A percentile compares a stretch with the other conserved stretches of the same genome.
Conservation (phyloP, 2,113 vertebrate genomes). For the Beaufortia kweichowensis region DNA sequence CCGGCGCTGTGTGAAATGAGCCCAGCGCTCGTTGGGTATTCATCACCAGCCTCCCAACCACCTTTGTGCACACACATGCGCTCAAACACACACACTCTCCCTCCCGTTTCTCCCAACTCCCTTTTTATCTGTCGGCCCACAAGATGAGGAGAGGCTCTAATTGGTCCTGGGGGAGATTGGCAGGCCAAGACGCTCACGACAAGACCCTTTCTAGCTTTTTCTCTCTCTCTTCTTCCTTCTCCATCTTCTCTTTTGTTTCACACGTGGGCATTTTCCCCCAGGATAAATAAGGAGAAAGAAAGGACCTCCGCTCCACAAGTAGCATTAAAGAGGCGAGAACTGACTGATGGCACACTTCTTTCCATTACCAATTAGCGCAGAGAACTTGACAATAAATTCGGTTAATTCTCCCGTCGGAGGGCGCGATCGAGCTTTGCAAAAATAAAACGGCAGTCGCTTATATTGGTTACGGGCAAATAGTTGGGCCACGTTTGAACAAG, state of each 20-base stretch:
- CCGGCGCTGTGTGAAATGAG: slow-evolving; percentile 76
- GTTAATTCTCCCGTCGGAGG: slow-evolving; percentile 32
- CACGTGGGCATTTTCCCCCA: slow-evolving; percentile 84
- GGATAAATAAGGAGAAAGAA: slow-evolving; percentile 81
- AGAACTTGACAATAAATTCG: slow-evolving; percentile 35
- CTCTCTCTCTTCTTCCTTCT: slow-evolving; percentile 43
- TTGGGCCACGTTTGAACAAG: slow-evolving; percentile 15
- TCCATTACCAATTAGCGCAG: slow-evolving; percentile 52
- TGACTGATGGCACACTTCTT: slow-evolving; percentile 56
- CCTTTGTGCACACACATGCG: slow-evolving; percentile 54
- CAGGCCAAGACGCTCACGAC: slow-evolving; percentile 85
- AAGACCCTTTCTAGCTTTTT: slow-evolving; percentile 65
- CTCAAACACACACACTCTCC: slow-evolving; percentile 31
- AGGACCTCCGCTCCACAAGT: slow-evolving; percentile 75
- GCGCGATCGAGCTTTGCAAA: neutral
- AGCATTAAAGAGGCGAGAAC: slow-evolving; percentile 59
- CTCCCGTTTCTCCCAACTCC: slow-evolving; percentile 56
- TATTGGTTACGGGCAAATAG: slow-evolving; percentile 50
- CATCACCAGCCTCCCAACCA: slow-evolving; percentile 67
- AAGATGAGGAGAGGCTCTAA: slow-evolving; percentile 90
- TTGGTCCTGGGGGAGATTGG: slow-evolving; percentile 92
- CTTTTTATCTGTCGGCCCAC: slow-evolving; percentile 92
- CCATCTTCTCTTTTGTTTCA: slow-evolving; percentile 76
- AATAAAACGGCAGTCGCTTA: slow-evolving; percentile 38
- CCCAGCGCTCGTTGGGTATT: slow-evolving; percentile 78